A percentile compares a stretch with the other conserved stretches of the same genome.
phyloP scores from a whole-genome alignment of 2,797 vertebrate genomes.

The Falco novaeseelandiae region DNA sequence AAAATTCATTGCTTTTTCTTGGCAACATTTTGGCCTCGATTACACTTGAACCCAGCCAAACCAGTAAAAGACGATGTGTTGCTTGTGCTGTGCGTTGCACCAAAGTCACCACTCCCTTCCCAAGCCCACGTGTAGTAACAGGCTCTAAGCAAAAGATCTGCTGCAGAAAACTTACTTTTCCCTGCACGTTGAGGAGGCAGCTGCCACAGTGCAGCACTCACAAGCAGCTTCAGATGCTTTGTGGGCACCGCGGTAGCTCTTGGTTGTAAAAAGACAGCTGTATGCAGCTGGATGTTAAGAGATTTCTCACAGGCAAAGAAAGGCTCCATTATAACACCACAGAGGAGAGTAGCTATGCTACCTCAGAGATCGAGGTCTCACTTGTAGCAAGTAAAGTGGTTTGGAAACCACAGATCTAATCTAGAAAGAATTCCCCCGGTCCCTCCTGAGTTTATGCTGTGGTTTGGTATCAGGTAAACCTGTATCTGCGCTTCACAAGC shows the following conservation, averaged over 20 bases:
- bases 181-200: not conserved
- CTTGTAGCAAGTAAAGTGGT: not conserved
- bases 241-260: not conserved
- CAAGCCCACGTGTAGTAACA: not conserved
- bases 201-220: not conserved
- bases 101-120: not conserved
- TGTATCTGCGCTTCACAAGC: not conserved
- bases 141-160: not conserved
- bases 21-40: not conserved
- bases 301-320: not conserved
- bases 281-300: not conserved
- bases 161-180: not conserved
- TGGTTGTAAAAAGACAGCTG: slow-evolving; percentile 7
- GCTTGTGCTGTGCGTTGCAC: not conserved
- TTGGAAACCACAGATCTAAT: not conserved
- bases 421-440: not conserved
- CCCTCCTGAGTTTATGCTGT: not conserved
- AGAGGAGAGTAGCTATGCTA: not conserved
- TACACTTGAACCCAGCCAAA: not conserved
- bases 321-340: not conserved
- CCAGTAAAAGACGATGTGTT: not conserved
- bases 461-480: not conserved
- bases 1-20: not conserved
- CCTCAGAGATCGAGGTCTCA: not conserved
- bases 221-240: not conserved